These are phyloP conservation scores for Bufo gargarizans DNA, from an alignment of 2,113 vertebrate genomes.

Conservation along the genomic window DNA sequence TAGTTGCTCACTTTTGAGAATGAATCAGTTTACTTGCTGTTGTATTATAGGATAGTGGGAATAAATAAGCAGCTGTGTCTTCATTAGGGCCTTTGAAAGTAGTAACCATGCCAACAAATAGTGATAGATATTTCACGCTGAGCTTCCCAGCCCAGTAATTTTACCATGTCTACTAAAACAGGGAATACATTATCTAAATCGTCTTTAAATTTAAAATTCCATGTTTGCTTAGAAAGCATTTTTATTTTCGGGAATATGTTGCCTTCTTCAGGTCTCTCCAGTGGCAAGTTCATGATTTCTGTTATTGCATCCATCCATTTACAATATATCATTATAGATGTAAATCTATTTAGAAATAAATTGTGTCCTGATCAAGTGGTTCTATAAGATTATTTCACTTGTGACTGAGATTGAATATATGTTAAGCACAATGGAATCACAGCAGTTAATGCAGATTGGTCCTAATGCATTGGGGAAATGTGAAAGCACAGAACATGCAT, in stretches of 20 bases:
- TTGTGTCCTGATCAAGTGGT: background rate
- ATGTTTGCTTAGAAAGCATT: background rate
- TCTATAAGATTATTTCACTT: background rate
- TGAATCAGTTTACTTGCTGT: background rate
- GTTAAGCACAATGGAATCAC: background rate
- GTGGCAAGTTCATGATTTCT: background rate
- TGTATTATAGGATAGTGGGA: background rate
- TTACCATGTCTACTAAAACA: conserved; percentile 30
- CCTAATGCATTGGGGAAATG: background rate
- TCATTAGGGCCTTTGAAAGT: conserved; percentile 46
- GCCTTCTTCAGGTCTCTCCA: background rate
- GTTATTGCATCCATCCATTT: background rate
- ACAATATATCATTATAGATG: background rate
- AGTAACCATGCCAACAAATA: conserved; percentile 56
- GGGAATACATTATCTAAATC: background rate
- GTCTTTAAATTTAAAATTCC: background rate
- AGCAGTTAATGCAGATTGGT: background rate
- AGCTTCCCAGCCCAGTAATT: conserved; percentile 24
- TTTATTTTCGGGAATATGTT: background rate
- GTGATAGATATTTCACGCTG: conserved; percentile 51
- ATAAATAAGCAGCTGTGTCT: conserved; percentile 41
- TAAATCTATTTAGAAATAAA: background rate
- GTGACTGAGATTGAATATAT: background rate
- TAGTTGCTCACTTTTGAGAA: background rate
- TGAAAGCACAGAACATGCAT: background rate